Evolutionary conservation across 2,113 vertebrate genomes (phyloP).

Genomic region (Taxidea taxus): DNA sequence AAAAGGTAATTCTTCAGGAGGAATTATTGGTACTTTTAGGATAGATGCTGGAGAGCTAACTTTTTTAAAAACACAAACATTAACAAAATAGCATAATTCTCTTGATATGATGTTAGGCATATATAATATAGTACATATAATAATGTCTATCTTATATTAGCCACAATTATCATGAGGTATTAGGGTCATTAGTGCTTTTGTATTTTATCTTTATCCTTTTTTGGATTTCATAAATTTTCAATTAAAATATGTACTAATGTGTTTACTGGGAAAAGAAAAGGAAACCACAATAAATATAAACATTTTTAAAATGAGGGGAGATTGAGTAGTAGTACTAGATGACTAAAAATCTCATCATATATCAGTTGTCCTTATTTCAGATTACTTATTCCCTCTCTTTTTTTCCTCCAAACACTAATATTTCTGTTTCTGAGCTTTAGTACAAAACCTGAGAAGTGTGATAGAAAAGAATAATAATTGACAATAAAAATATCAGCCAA

Average conservation of each 20-base stretch:
- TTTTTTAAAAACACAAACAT: background rate
- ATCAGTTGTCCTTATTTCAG: background rate
- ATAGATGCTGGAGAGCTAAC: background rate
- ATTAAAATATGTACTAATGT: background rate
- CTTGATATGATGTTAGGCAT: background rate
- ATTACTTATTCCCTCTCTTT: background rate
- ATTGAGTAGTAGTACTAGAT: background rate
- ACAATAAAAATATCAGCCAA: background rate
- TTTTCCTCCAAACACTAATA: background rate
- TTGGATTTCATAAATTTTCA: background rate
- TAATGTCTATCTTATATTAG: background rate
- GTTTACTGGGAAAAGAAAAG: background rate
- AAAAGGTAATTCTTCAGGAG: background rate
- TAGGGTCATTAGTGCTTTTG: background rate
- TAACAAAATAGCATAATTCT: background rate
- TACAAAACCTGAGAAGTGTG: background rate
- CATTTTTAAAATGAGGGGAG: background rate
- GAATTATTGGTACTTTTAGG: background rate
- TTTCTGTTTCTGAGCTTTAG: background rate
- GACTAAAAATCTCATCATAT: background rate
- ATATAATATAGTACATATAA: background rate
- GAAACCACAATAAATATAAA: background rate
- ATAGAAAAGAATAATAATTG: background rate
- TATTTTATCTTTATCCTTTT: background rate
- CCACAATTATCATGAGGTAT: background rate